Conservation (phyloP, 2,113 vertebrate species). For the Nesogale talazaci region DNA sequence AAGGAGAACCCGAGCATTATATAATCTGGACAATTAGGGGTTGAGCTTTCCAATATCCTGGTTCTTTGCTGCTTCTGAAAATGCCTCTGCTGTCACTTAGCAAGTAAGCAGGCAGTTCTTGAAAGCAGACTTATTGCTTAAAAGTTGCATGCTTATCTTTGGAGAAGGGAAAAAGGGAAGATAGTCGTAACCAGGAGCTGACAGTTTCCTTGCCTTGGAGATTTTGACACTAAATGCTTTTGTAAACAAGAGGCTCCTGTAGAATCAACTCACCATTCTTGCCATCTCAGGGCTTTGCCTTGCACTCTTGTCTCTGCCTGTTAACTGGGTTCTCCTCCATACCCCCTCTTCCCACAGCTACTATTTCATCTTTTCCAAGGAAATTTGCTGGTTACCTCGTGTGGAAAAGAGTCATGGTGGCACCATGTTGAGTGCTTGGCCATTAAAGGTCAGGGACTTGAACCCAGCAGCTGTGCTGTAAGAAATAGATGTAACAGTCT, state of each 20-base stretch:
- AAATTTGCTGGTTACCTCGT: neutral
- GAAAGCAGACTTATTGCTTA: neutral
- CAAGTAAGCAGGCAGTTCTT: neutral
- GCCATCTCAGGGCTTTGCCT: neutral
- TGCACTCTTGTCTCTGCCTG: neutral
- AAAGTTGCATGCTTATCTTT: conserved; percentile 51
- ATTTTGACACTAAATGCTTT: neutral
- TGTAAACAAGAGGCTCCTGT: neutral
- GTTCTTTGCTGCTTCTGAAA: conserved; percentile 39
- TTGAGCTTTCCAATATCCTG: neutral
- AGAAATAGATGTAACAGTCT: neutral
- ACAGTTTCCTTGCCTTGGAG: conserved; percentile 13
- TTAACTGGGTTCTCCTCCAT: neutral
- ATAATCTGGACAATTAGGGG: neutral
- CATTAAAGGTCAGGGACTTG: neutral
- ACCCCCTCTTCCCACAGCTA: neutral
- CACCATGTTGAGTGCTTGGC: neutral
- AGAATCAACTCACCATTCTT: neutral
- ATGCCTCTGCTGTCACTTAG: neutral
- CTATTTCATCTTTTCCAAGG: neutral
- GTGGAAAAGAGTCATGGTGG: neutral
- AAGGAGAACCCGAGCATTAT: neutral
- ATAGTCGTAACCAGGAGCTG: neutral
- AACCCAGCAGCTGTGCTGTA: neutral
- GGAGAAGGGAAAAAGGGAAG: conserved; percentile 47